These are phyloP conservation scores for Saimiri boliviensis DNA, from an alignment of 2,113 vertebrate genomes.

Conservation along the genomic window DNA sequence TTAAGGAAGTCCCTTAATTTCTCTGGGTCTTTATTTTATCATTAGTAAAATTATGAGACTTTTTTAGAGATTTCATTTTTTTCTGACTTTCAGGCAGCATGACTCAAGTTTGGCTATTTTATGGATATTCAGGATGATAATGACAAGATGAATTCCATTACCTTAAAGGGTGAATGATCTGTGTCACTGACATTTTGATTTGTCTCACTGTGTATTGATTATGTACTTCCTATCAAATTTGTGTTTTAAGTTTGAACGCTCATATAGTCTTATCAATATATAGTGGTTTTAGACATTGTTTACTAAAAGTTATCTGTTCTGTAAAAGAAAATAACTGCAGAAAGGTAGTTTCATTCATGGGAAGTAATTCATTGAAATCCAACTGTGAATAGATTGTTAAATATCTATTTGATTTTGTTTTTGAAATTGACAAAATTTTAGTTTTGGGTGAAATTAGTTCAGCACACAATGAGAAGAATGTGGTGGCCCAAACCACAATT, in stretches of 20 bases:
- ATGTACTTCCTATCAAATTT: not conserved
- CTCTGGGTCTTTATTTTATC: not conserved
- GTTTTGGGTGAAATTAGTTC: not conserved
- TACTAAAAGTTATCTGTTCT: not conserved
- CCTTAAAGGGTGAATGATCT: not conserved
- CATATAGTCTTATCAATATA: not conserved
- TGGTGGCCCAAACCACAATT: not conserved
- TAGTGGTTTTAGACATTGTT: not conserved
- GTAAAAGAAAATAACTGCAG: not conserved
- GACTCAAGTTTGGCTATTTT: not conserved
- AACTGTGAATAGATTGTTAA: not conserved
- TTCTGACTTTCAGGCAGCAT: not conserved
- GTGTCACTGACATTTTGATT: not conserved
- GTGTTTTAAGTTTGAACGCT: not conserved
- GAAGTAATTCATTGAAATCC: not conserved
- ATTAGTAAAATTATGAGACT: conserved; percentile 2
- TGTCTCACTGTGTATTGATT: not conserved
- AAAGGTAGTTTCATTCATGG: not conserved
- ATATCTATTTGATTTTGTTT: not conserved
- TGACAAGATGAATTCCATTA: not conserved
- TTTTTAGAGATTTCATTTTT: not conserved
- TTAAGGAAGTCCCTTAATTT: not conserved
- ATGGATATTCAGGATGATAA: not conserved
- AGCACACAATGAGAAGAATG: not conserved
- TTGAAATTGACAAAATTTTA: not conserved